Conservation (phyloP, 2,888 invertebrate genomes). For the Anoncus sp. region DNA sequence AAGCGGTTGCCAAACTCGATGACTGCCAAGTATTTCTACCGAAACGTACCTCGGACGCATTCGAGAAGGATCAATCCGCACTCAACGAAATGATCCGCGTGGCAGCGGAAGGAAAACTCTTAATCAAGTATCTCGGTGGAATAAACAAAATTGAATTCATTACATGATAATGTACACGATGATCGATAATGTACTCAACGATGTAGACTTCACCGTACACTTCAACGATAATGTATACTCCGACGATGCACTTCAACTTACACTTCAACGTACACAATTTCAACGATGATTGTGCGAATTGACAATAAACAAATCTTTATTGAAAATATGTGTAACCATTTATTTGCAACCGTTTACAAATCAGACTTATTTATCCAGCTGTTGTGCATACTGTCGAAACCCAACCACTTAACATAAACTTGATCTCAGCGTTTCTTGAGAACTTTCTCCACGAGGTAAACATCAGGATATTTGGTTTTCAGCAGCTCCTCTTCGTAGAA, state of each 20-base stretch:
- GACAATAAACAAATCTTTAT: no score
- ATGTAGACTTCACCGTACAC: no score
- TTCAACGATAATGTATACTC: no score
- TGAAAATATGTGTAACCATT: no score
- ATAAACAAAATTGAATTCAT: constrained; percentile 35
- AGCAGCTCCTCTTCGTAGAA: constrained; percentile 55
- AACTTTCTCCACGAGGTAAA: constrained; percentile 54
- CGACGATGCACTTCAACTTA: no score
- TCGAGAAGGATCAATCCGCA: constrained; percentile 1
- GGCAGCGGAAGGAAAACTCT: constrained; percentile 11
- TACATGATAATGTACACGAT: no score
- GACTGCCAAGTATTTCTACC: constrained; percentile 26
- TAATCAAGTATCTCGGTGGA: constrained; percentile 26
- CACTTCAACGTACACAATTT: no score
- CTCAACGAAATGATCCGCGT: not conserved
- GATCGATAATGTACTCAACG: no score
- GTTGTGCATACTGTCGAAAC: constrained; percentile 48
- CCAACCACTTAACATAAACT: constrained; percentile 49
- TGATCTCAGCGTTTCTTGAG: constrained; percentile 37
- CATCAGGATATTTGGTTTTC: constrained; percentile 39
- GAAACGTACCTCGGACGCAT: constrained; percentile 29
- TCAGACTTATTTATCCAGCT: constrained; percentile 47
- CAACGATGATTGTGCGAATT: no score
- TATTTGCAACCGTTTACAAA: no score
- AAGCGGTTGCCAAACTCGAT: constrained; percentile 1